Percentiles rank a stretch among this genome's conserved stretches.
phyloP scores from a whole-genome alignment of 2,797 vertebrate genomes.

The Margarornis squamiger region DNA sequence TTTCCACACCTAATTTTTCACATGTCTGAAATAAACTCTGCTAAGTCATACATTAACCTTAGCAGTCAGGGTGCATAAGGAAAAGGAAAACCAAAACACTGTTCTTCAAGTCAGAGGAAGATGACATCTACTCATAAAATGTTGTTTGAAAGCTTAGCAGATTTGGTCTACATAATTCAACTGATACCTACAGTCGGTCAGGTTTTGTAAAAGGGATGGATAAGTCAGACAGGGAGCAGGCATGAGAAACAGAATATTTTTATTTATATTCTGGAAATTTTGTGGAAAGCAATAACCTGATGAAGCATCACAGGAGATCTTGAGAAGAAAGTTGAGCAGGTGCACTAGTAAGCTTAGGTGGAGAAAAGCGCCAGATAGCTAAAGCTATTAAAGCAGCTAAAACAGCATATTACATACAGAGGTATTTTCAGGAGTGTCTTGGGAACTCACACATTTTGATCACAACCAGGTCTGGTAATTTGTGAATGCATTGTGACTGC shows the following conservation, averaged over 20 bases:
- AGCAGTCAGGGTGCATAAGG: neutral
- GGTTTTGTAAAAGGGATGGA: neutral
- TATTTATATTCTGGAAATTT: neutral
- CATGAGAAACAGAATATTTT: neutral
- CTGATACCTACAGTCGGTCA: neutral
- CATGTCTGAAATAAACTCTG: neutral
- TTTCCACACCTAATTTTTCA: neutral
- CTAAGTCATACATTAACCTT: neutral
- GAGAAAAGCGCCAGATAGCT: neutral
- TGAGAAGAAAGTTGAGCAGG: neutral
- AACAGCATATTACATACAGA: neutral
- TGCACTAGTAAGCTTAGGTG: neutral
- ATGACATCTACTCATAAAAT: neutral
- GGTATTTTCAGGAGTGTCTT: neutral
- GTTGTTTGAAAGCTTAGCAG: neutral
- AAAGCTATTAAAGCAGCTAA: neutral
- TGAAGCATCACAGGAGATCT: neutral
- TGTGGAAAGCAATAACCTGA: neutral
- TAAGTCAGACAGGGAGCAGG: neutral
- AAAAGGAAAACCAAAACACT: neutral
- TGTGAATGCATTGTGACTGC: neutral
- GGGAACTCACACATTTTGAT: neutral
- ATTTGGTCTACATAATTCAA: neutral
- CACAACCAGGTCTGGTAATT: neutral
- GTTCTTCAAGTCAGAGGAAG: neutral